Evolutionary conservation across 2,797 vertebrate genomes (phyloP).

Genomic region (Enteromius thamalakanensis): DNA sequence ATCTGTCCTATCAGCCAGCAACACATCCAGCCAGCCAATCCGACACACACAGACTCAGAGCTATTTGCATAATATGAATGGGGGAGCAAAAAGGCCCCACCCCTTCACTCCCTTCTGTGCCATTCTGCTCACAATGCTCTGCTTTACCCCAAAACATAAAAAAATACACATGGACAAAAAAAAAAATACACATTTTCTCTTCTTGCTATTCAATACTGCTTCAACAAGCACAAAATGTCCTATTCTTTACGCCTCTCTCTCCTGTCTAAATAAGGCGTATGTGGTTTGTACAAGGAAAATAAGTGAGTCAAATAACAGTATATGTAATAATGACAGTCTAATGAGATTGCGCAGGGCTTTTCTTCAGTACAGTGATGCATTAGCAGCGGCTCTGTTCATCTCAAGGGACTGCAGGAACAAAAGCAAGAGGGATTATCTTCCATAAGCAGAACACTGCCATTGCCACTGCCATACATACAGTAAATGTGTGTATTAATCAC

Average conservation of each 20-base stretch:
- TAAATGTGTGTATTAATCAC: conserved; percentile 22
- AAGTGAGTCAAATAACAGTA: conserved; percentile 9
- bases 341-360: conserved; percentile 36
- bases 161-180: conserved; percentile 19
- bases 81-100: conserved; percentile 59
- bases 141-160: conserved; percentile 42
- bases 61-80: conserved; percentile 79
- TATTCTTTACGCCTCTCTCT: conserved; percentile 4
- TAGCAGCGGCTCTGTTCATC: conserved; percentile 47
- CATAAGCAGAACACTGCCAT: conserved; percentile 29
- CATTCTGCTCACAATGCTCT: conserved; percentile 51
- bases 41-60: conserved; percentile 65
- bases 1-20: conserved; percentile 70
- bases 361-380: conserved; percentile 35
- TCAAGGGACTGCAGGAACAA: conserved; percentile 28
- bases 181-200: background rate
- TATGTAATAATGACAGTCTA: conserved; percentile 43
- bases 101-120: conserved; percentile 54
- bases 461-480: conserved; percentile 10
- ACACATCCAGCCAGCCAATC: conserved; percentile 72
- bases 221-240: conserved; percentile 13
- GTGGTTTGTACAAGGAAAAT: conserved; percentile 20
- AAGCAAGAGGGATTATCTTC: conserved; percentile 49
- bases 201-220: background rate
- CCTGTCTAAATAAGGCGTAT: background rate